Conservation (phyloP, 1,140 invertebrate genomes). For the Scylla paramamosain region DNA sequence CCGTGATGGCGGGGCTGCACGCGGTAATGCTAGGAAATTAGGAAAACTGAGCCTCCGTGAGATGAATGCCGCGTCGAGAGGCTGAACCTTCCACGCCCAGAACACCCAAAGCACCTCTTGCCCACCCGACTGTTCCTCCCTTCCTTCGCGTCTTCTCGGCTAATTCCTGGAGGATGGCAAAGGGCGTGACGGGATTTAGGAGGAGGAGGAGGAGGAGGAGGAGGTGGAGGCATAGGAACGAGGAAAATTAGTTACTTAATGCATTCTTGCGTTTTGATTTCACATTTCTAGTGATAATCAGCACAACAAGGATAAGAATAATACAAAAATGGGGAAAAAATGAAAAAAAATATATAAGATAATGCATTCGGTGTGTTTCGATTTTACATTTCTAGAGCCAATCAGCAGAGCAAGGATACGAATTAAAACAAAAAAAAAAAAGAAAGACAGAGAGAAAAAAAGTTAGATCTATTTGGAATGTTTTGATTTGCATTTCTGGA, state of each 20-base stretch:
- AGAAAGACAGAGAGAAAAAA: not conserved
- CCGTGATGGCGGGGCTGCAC: not conserved
- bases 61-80: not conserved
- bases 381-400: too few species aligned
- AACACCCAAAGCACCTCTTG: not conserved
- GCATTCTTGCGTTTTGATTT: too few species aligned
- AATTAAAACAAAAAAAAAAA: too few species aligned
- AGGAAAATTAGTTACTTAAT: too few species aligned
- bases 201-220: too few species aligned
- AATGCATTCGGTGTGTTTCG: too few species aligned
- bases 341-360: too few species aligned
- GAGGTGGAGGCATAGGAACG: too few species aligned
- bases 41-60: not conserved
- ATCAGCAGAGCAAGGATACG: too few species aligned
- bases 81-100: not conserved
- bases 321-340: too few species aligned
- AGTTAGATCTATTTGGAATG: not conserved
- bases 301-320: too few species aligned
- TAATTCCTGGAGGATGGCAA: not conserved
- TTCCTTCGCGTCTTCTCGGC: not conserved
- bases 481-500: conserved; percentile 2
- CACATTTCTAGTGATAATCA: too few species aligned
- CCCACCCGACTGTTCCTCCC: not conserved
- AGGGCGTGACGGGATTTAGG: not conserved
- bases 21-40: not conserved